These are phyloP conservation scores for Solenopsis fugax DNA, from an alignment of 1,140 invertebrate genomes.

Conservation along the genomic window DNA sequence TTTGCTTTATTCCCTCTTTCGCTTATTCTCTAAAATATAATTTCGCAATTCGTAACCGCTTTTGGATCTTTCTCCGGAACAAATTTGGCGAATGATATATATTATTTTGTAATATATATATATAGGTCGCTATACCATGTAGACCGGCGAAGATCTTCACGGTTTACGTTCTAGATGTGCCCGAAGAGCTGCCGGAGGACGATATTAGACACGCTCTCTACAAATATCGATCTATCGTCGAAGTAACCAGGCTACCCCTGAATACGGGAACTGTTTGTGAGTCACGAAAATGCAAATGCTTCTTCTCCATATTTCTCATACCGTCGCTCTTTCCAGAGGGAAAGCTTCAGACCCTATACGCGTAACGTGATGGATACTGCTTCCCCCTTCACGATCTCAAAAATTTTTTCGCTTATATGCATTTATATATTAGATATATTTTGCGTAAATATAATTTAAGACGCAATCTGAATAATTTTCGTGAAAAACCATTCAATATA, in stretches of 20 bases:
- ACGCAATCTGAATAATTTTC: background rate
- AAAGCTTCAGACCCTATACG: background rate
- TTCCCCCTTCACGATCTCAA: background rate
- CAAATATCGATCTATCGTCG: slow-evolving; percentile 93
- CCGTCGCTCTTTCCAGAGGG: background rate
- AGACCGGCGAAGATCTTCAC: slow-evolving; percentile 94
- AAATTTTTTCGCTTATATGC: background rate
- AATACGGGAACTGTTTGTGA: slow-evolving; percentile 84
- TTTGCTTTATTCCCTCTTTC: background rate
- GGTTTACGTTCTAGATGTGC: slow-evolving; percentile 92
- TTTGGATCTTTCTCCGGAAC: background rate
- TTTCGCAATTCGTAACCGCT: background rate
- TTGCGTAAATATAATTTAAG: background rate
- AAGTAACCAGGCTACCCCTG: slow-evolving; percentile 89
- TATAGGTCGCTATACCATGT: slow-evolving; percentile 92
- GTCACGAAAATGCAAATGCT: slow-evolving; percentile 72
- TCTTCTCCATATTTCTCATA: slow-evolving; percentile 38
- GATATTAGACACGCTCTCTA: slow-evolving; percentile 93
- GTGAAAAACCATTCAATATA: background rate
- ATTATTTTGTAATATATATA: slow-evolving; percentile 61
- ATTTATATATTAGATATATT: background rate
- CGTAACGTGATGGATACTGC: slow-evolving; percentile 18
- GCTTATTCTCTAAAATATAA: background rate
- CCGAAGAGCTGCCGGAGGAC: slow-evolving; percentile 93
- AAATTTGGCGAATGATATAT: background rate